Evolutionary conservation across 2,113 vertebrate species (phyloP).

Genomic region (Hyperopisus bebe): DNA sequence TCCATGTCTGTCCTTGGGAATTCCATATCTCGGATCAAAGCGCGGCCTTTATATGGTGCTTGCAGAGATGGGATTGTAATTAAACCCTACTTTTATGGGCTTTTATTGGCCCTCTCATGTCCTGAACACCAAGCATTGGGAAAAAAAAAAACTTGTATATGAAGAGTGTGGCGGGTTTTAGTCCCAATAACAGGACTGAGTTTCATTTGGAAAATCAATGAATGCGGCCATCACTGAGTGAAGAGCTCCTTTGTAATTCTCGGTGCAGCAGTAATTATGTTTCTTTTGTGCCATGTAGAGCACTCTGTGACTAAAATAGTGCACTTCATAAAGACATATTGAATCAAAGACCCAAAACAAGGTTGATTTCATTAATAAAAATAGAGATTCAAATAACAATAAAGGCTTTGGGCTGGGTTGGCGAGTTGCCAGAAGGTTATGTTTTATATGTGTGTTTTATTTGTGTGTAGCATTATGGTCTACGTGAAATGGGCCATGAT

Average conservation of each 20-base stretch:
- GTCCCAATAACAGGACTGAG: neutral
- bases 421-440: neutral
- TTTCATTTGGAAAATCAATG: neutral
- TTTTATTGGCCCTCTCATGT: slow-evolving; percentile 2
- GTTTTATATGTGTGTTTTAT: neutral
- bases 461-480: neutral
- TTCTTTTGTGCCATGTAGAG: neutral
- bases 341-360: neutral
- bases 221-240: neutral
- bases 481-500: neutral
- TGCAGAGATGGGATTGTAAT: neutral
- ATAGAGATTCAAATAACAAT: slow-evolving; percentile 1
- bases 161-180: neutral
- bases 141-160: neutral
- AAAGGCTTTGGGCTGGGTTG: neutral
- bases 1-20: neutral
- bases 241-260: neutral
- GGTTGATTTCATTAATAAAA: neutral
- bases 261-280: neutral
- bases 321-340: neutral
- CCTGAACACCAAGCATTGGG: neutral
- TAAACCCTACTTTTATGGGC: neutral
- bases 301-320: neutral
- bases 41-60: neutral
- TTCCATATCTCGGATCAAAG: neutral